A percentile compares a stretch with the other conserved stretches of the same genome.
Evolutionary conservation across 2,888 invertebrate species (phyloP).

Genomic region (Drosophila vallismaia): DNA sequence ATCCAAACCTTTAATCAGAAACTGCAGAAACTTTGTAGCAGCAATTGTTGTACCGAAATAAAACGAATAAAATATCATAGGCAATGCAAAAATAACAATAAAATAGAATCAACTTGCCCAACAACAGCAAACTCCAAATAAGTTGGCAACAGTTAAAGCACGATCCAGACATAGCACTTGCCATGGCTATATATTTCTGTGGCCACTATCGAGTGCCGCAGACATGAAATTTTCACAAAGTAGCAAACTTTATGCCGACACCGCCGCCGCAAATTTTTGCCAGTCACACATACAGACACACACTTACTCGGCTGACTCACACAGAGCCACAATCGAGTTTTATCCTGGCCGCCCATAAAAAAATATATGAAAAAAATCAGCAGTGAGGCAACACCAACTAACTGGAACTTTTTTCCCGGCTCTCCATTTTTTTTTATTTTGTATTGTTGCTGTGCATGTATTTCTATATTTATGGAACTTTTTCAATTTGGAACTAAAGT

Average conservation of each 20-base stretch:
- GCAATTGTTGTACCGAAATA: conserved; percentile 62
- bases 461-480: conserved; percentile 77
- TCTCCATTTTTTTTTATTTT: conserved; percentile 19
- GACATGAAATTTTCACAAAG: conserved; percentile 76
- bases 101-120: conserved; percentile 49
- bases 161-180: conserved; percentile 45
- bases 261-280: conserved; percentile 53
- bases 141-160: conserved; percentile 68
- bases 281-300: conserved; percentile 18
- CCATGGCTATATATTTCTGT: conserved; percentile 52
- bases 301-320: conserved; percentile 16
- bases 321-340: conserved; percentile 59
- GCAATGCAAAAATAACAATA: conserved; percentile 3
- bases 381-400: conserved; percentile 38
- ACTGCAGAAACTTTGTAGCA: conserved; percentile 21
- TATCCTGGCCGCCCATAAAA: conserved; percentile 56
- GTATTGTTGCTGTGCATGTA: conserved; percentile 43
- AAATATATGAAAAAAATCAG: conserved; percentile 41
- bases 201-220: conserved; percentile 75
- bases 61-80: conserved; percentile 11
- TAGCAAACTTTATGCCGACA: conserved; percentile 72
- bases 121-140: conserved; percentile 40
- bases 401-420: conserved; percentile 58
- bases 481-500: conserved; percentile 78
- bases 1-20: conserved; percentile 18